A percentile compares a stretch with the other conserved stretches of the same genome.
Evolutionary conservation across 2,888 invertebrate genomes (phyloP).

Genomic region (Balanococcus diminutus): DNA sequence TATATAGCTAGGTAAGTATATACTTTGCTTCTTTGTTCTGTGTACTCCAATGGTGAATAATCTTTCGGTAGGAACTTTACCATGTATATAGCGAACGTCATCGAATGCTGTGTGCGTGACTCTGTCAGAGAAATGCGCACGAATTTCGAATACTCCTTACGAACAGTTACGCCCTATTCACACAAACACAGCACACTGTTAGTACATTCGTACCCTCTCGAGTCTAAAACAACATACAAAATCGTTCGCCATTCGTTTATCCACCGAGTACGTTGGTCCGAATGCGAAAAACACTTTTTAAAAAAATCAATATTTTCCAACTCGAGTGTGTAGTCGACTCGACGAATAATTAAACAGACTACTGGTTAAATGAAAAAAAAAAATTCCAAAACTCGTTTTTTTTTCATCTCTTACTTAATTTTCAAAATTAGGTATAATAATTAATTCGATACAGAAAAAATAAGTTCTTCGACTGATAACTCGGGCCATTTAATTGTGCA

Average conservation of each 20-base stretch:
- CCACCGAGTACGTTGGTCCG: neutral
- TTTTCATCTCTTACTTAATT: no score
- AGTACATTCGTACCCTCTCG: neutral
- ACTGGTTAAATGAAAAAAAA: neutral
- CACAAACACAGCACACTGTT: neutral
- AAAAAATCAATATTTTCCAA: neutral
- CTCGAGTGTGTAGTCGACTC: neutral
- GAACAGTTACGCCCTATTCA: constrained; percentile 25
- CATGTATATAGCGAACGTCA: neutral
- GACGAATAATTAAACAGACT: neutral
- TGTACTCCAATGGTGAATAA: neutral
- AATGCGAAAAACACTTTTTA: neutral
- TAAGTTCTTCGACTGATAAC: no score
- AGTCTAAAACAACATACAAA: neutral
- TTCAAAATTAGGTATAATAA: no score
- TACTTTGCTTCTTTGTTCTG: neutral
- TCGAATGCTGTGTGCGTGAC: neutral
- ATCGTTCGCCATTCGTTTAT: neutral
- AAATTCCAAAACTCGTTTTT: neutral
- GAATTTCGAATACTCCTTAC: no score
- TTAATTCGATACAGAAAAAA: no score
- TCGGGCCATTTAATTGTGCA: no score
- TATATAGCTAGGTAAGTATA: neutral
- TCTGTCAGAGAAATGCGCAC: constrained; percentile 11
- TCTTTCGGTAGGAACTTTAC: neutral